Percentiles rank a stretch among this genome's conserved stretches.
These are phyloP conservation scores for Athalia circularis DNA, from an alignment of 2,888 invertebrate genomes.

Conservation along the genomic window DNA sequence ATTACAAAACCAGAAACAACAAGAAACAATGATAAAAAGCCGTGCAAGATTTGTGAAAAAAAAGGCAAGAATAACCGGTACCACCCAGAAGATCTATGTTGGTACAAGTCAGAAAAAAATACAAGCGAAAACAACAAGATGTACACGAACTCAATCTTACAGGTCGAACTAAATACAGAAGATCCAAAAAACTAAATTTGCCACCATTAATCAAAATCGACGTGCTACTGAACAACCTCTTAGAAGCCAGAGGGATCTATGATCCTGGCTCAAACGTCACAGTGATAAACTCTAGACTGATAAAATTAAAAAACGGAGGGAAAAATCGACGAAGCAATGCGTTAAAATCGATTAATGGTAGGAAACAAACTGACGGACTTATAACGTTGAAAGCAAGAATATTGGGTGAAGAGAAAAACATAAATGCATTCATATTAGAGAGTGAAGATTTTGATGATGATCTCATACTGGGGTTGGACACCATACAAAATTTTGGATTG, in stretches of 20 bases:
- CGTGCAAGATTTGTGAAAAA: constrained; percentile 42
- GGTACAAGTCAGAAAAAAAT: constrained; percentile 33
- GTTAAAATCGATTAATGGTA: constrained; percentile 53
- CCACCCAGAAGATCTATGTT: constrained; percentile 47
- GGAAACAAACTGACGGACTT: constrained; percentile 47
- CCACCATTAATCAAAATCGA: constrained; percentile 53
- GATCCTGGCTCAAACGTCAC: constrained; percentile 53
- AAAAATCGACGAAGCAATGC: constrained; percentile 18
- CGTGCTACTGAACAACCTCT: constrained; percentile 45
- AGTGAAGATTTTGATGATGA: constrained; percentile 52
- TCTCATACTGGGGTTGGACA: constrained; percentile 50
- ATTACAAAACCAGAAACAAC: constrained; percentile 10
- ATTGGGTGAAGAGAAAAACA: constrained; percentile 47
- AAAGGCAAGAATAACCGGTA: constrained; percentile 30
- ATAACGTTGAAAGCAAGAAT: constrained; percentile 50
- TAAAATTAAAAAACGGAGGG: constrained; percentile 45
- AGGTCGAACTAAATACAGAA: constrained; percentile 8
- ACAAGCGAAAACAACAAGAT: background rate
- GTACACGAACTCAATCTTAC: background rate
- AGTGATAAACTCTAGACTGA: constrained; percentile 52
- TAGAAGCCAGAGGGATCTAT: constrained; percentile 49
- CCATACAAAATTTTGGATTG: constrained; percentile 47
- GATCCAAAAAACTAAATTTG: constrained; percentile 50
- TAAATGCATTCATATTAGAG: constrained; percentile 51
- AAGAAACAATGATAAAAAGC: constrained; percentile 28